These are phyloP conservation scores for Phyllostomus hastatus DNA, from an alignment of 2,113 vertebrate species.

Conservation along the genomic window DNA sequence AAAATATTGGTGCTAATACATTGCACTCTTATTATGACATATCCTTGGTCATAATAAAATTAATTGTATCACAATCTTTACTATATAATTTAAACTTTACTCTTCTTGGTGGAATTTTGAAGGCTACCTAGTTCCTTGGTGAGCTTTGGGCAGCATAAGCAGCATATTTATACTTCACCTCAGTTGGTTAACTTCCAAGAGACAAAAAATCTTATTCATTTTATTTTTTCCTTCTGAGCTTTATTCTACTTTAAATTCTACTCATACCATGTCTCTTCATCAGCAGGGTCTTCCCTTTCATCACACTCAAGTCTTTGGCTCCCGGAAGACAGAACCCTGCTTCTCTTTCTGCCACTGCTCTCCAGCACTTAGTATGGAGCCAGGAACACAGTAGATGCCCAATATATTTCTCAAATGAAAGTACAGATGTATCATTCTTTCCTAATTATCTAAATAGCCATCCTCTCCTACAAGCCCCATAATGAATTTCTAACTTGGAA, in stretches of 20 bases:
- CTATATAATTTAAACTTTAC: neutral
- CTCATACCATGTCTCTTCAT: neutral
- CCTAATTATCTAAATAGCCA: neutral
- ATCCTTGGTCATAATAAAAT: neutral
- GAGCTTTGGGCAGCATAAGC: neutral
- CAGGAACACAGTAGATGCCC: neutral
- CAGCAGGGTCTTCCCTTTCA: neutral
- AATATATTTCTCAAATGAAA: neutral
- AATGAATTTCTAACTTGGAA: neutral
- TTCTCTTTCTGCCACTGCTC: neutral
- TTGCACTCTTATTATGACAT: neutral
- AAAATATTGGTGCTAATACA: neutral
- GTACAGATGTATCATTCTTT: neutral
- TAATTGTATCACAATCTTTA: neutral
- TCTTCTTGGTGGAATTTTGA: neutral
- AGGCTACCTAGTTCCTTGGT: neutral
- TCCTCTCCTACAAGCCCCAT: neutral
- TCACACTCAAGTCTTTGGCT: neutral
- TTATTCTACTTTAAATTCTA: constrained; percentile 20
- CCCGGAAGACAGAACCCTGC: neutral
- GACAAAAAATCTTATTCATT: neutral
- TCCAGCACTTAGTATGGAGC: neutral
- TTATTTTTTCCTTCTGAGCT: neutral
- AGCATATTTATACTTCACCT: neutral
- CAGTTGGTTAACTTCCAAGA: neutral